Evolutionary conservation across 2,113 vertebrate species (phyloP).

Genomic region (Vulpes ferrilata): DNA sequence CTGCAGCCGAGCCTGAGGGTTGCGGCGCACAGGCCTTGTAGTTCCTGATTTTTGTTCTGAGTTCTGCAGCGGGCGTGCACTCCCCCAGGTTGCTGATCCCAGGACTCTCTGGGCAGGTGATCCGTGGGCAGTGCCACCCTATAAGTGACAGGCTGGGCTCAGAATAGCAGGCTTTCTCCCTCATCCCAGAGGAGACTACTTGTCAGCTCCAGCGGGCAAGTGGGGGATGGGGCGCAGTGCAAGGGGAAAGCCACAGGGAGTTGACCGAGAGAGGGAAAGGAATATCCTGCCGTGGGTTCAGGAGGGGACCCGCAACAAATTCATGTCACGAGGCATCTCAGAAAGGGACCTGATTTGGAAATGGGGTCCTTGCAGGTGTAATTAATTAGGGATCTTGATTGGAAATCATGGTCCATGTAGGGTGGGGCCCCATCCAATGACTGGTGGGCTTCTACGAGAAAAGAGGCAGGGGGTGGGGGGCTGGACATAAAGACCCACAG

Average conservation of each 20-base stretch:
- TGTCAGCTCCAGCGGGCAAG: neutral
- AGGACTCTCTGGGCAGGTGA: neutral
- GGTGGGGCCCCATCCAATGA: rapidly evolving
- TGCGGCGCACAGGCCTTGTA: rapidly evolving
- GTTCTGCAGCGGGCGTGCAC: rapidly evolving
- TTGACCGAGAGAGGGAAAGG: neutral
- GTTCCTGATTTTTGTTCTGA: neutral
- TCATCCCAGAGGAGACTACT: rapidly evolving
- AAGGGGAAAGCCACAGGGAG: neutral
- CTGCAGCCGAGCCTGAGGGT: rapidly evolving
- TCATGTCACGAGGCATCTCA: neutral
- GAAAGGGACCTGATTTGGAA: neutral
- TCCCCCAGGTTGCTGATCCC: neutral
- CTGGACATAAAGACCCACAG: neutral
- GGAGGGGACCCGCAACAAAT: too few relatives aligned
- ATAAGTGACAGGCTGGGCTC: neutral
- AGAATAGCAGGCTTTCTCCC: neutral
- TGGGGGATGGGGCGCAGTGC: too few relatives aligned
- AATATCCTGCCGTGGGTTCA: rapidly evolving
- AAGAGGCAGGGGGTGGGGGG: neutral
- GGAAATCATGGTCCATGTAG: neutral
- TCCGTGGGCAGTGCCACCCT: neutral
- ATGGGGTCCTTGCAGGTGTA: neutral
- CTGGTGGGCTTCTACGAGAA: neutral
- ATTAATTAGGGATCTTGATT: rapidly evolving